These are phyloP conservation scores for Astyanax mexicanus DNA, from an alignment of 2,797 vertebrate species.

Conservation along the genomic window DNA sequence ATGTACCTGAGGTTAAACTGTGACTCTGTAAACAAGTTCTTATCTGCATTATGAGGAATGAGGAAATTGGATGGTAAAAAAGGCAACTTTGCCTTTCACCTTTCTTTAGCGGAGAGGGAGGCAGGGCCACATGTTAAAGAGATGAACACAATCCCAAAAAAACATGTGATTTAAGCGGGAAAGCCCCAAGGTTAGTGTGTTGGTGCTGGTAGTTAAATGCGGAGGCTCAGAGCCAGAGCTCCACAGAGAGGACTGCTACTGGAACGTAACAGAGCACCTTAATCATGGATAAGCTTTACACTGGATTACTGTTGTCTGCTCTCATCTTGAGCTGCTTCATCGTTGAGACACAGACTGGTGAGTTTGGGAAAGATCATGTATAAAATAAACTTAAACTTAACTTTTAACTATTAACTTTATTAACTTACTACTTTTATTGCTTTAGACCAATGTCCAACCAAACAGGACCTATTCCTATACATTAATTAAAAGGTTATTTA, in stretches of 20 bases:
- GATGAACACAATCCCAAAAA: neutral
- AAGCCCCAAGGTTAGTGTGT: neutral
- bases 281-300: constrained; percentile 31
- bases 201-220: too few species aligned
- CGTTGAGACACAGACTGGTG: constrained; percentile 64
- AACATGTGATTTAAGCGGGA: neutral
- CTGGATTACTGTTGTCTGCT: constrained; percentile 52
- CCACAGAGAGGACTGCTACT: neutral
- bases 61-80: constrained; percentile 7
- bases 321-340: constrained; percentile 59
- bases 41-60: neutral
- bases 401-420: too few species aligned
- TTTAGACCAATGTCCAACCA: too few species aligned
- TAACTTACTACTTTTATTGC: too few species aligned
- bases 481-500: too few species aligned
- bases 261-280: constrained; percentile 23
- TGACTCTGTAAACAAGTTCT: neutral
- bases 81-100: neutral
- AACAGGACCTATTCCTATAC: too few species aligned
- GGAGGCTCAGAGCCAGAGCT: neutral
- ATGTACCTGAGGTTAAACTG: constrained; percentile 10
- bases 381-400: too few species aligned
- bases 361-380: constrained; percentile 46
- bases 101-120: neutral
- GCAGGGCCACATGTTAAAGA: neutral